These are phyloP conservation scores for Clarias fuscus DNA, from an alignment of 2,797 vertebrate species.

Conservation along the genomic window DNA sequence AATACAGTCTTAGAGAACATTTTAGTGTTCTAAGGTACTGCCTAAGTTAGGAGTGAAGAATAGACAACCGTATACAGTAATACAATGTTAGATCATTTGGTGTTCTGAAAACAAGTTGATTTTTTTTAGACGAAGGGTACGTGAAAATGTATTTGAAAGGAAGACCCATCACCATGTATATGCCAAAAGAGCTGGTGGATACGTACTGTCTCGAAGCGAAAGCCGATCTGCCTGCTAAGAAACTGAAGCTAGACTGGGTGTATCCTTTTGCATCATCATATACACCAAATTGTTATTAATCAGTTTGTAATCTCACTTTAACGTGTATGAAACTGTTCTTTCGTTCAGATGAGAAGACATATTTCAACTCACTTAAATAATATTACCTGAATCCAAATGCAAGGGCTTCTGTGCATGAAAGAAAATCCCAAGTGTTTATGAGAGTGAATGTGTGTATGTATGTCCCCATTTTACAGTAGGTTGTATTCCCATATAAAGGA, in stretches of 20 bases:
- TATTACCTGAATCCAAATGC: not conserved
- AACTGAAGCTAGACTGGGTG: slow-evolving; percentile 98
- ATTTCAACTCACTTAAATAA: not conserved
- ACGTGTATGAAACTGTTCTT: not conserved
- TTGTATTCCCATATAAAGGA: not conserved
- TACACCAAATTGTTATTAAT: slow-evolving; percentile 20
- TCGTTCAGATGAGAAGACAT: not conserved
- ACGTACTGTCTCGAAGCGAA: slow-evolving; percentile 91
- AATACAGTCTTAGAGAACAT: not conserved
- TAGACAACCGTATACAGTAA: not conserved
- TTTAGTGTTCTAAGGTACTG: not conserved
- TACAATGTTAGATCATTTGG: slow-evolving; percentile 2
- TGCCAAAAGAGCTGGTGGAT: slow-evolving; percentile 95
- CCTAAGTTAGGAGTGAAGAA: not conserved
- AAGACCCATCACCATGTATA: slow-evolving; percentile 96
- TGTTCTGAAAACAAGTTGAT: slow-evolving; percentile 64
- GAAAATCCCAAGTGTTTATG: not conserved
- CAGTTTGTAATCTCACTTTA: not conserved
- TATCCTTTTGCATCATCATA: slow-evolving; percentile 82
- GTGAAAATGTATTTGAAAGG: slow-evolving; percentile 99
- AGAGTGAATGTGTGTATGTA: not conserved
- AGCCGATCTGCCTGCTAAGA: slow-evolving; percentile 87
- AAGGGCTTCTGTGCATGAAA: not conserved
- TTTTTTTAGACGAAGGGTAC: slow-evolving; percentile 95
- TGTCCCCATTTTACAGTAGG: not conserved